Conservation (phyloP, 2,888 invertebrate genomes). For the Drosophila acutilabella region DNA sequence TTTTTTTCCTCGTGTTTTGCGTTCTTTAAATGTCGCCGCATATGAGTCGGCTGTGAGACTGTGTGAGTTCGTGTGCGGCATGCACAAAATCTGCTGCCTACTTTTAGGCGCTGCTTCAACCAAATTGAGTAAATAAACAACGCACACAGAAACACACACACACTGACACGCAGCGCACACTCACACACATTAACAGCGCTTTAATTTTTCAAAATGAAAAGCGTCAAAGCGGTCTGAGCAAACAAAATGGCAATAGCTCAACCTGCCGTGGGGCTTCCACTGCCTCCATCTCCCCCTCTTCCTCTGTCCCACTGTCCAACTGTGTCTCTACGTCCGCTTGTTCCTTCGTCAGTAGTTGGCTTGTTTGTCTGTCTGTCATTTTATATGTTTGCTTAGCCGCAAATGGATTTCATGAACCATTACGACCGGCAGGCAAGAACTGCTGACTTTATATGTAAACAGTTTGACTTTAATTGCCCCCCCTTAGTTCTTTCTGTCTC, state of each 20-base stretch:
- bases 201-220: conserved; percentile 62
- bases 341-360: not conserved
- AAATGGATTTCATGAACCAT: conserved; percentile 64
- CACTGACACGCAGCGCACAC: not conserved
- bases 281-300: not conserved
- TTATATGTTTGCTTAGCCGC: conserved; percentile 54
- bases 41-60: conserved; percentile 12
- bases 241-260: conserved; percentile 42
- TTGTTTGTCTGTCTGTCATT: conserved; percentile 27
- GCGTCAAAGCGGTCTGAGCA: conserved; percentile 46
- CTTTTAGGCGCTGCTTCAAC: conserved; percentile 33
- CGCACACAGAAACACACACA: not conserved
- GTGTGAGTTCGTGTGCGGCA: conserved; percentile 41
- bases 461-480: conserved; percentile 61
- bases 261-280: conserved; percentile 34
- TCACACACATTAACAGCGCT: conserved; percentile 15
- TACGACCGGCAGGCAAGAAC: conserved; percentile 47
- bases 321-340: conserved; percentile 6
- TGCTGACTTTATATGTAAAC: conserved; percentile 49
- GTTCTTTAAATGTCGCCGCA: conserved; percentile 13
- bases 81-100: conserved; percentile 49
- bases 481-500: not conserved
- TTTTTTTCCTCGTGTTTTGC: not conserved
- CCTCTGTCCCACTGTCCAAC: not conserved
- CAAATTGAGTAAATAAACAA: conserved; percentile 9